Evolutionary conservation across 2,113 vertebrate species (phyloP).

Genomic region (Galemys pyrenaicus): DNA sequence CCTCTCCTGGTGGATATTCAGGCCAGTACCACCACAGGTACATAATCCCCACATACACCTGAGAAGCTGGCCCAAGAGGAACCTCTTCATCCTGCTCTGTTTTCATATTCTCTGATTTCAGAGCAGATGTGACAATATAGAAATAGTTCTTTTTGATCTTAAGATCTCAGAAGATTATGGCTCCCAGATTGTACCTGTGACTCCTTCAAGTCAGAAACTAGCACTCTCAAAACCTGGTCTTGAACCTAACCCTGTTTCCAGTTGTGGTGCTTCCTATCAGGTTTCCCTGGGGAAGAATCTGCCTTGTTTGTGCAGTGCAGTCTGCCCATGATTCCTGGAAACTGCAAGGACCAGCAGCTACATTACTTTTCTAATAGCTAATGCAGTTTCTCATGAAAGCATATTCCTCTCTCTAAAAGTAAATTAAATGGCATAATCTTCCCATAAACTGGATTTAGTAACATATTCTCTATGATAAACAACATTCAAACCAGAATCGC

Average conservation of each 20-base stretch:
- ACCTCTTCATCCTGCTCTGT: neutral
- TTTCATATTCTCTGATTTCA: neutral
- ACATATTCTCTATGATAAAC: constrained; percentile 71
- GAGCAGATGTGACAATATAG: neutral
- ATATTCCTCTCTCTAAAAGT: constrained; percentile 58
- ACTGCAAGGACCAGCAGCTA: neutral
- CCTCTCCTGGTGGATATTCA: neutral
- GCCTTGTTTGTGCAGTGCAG: neutral
- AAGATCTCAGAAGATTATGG: neutral
- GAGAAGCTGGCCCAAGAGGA: neutral
- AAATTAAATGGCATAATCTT: constrained; percentile 76
- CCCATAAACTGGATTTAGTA: constrained; percentile 75
- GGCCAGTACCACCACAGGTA: neutral
- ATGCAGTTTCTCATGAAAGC: constrained; percentile 59
- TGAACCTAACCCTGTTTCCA: neutral
- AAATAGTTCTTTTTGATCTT: neutral
- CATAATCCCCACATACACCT: neutral
- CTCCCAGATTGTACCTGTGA: neutral
- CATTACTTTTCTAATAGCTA: constrained; percentile 63
- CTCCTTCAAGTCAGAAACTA: neutral
- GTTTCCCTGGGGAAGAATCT: neutral
- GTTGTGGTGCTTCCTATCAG: neutral
- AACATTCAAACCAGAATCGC: constrained; percentile 49
- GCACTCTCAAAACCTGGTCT: neutral
- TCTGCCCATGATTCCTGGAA: neutral